Percentiles rank a stretch among this genome's conserved stretches.
These are phyloP conservation scores for Diplolepis rosae DNA, from an alignment of 2,888 invertebrate species.

Conservation along the genomic window DNA sequence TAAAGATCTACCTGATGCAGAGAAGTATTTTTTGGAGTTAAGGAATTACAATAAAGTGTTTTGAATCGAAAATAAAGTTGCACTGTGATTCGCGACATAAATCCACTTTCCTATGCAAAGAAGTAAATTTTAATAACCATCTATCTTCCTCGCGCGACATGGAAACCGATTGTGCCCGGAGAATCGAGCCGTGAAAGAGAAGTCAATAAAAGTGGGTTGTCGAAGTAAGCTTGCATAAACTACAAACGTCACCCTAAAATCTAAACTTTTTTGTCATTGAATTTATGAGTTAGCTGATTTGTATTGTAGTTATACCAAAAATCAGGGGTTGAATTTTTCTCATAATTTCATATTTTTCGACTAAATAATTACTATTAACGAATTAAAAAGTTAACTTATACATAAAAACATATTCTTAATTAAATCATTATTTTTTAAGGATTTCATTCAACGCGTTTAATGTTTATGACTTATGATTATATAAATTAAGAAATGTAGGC, in stretches of 20 bases:
- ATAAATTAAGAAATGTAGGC: too few relatives aligned
- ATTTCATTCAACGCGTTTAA: too few relatives aligned
- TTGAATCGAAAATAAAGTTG: background rate
- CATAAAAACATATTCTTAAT: too few relatives aligned
- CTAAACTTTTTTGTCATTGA: conserved; percentile 23
- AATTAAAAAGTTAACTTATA: too few relatives aligned
- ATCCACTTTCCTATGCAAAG: conserved; percentile 16
- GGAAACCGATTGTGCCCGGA: conserved; percentile 50
- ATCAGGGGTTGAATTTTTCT: too few relatives aligned
- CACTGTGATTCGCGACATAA: conserved; percentile 3
- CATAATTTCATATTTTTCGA: too few relatives aligned
- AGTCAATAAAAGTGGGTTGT: conserved; percentile 46
- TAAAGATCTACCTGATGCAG: too few relatives aligned
- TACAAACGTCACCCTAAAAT: conserved; percentile 27
- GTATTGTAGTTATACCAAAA: too few relatives aligned
- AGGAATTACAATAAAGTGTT: conserved; percentile 16
- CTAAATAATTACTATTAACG: too few relatives aligned
- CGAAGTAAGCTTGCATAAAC: conserved; percentile 26
- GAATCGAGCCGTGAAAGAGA: conserved; percentile 46
- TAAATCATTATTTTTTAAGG: too few relatives aligned
- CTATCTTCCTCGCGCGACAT: conserved; percentile 52
- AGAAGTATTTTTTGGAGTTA: too few relatives aligned
- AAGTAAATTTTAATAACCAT: conserved; percentile 62
- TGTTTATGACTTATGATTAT: too few relatives aligned
- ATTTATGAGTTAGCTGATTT: conserved; percentile 19